Evolutionary conservation across 2,888 invertebrate species (phyloP).

Genomic region (Gastracanthus pulcherrimus): DNA sequence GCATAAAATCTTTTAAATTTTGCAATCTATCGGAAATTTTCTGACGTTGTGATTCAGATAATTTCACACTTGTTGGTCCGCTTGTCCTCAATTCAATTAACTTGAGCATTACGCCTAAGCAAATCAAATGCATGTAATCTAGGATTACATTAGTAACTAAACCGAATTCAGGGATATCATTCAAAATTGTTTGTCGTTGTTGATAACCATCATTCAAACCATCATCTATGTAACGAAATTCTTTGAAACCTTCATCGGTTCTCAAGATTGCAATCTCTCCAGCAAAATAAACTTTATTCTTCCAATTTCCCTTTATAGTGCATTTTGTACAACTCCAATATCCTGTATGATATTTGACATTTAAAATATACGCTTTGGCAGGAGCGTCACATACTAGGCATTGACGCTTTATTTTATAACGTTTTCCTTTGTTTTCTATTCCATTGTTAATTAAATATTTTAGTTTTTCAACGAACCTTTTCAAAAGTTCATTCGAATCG

Average conservation of each 20-base stretch:
- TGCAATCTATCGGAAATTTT: background rate
- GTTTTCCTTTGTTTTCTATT: background rate
- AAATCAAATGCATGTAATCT: constrained; percentile 60
- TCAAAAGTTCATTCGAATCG: background rate
- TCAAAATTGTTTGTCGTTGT: constrained; percentile 44
- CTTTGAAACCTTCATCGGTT: constrained; percentile 50
- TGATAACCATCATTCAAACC: constrained; percentile 51
- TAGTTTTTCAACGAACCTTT: background rate
- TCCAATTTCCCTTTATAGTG: constrained; percentile 45
- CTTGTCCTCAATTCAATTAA: constrained; percentile 55
- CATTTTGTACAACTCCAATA: constrained; percentile 31
- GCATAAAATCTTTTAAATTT: background rate
- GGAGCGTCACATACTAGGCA: constrained; percentile 50
- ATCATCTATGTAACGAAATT: background rate
- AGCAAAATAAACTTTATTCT: constrained; percentile 53
- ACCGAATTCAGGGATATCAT: constrained; percentile 53
- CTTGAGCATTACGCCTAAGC: constrained; percentile 53
- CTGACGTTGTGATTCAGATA: background rate
- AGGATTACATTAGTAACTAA: constrained; percentile 51
- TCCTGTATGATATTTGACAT: constrained; percentile 30
- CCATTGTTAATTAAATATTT: background rate
- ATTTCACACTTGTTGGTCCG: no score
- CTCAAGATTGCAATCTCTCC: constrained; percentile 29
- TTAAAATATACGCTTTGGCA: constrained; percentile 50
- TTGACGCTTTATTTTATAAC: constrained; percentile 17